phyloP scores from a whole-genome alignment of 2,888 invertebrate genomes.

The Drosophila acutilabella region DNA sequence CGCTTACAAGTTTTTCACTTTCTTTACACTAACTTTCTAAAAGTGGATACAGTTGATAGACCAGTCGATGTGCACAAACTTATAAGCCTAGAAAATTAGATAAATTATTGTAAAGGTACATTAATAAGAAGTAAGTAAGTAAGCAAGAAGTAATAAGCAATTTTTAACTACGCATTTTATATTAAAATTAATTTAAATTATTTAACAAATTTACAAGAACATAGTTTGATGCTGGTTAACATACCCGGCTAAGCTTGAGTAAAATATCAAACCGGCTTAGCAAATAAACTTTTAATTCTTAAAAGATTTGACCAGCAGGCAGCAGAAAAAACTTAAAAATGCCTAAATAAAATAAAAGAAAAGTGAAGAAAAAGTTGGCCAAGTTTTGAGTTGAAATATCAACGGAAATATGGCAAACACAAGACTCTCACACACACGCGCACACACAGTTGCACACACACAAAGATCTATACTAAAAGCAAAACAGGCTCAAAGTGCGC shows the following conservation, averaged over 20 bases:
- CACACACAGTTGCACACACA: not conserved
- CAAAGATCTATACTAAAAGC: constrained; percentile 30
- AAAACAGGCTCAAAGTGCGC: constrained; percentile 63
- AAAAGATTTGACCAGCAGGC: constrained; percentile 40
- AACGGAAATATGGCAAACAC: constrained; percentile 71
- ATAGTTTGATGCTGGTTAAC: not conserved
- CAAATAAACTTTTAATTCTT: constrained; percentile 37
- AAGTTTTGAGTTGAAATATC: constrained; percentile 67
- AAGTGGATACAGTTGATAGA: not conserved
- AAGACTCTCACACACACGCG: constrained; percentile 33
- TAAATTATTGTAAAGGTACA: no score
- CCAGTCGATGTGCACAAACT: not conserved
- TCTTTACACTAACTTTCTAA: no score
- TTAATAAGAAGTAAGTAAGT: not conserved
- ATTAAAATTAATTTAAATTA: not conserved
- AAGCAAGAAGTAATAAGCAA: no score
- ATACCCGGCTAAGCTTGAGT: constrained; percentile 10
- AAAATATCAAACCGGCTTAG: constrained; percentile 2
- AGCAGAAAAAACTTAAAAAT: constrained; percentile 46
- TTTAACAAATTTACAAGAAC: no score
- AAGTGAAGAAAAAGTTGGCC: constrained; percentile 45
- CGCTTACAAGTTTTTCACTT: not conserved
- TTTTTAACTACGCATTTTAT: no score
- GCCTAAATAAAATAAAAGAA: constrained; percentile 36
- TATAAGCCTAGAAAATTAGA: no score